Evolutionary conservation across 2,797 vertebrate genomes (phyloP), one percentile per base, ranked within the genome.

Genomic region (Tympanoctomys barrerae): DNA sequence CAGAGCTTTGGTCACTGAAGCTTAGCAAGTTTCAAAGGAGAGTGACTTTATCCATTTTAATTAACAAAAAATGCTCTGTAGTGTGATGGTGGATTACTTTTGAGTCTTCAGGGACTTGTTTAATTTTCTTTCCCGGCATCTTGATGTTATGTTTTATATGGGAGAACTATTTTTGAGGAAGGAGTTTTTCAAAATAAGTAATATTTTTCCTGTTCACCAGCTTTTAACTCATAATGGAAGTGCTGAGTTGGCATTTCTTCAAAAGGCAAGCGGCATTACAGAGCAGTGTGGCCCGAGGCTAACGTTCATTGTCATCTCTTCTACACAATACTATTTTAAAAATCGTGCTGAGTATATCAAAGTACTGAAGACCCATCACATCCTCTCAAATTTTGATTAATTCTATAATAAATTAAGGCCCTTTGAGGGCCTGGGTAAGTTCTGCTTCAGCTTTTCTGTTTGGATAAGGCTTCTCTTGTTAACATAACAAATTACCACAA

Each of bases 61-160:
- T 95, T 90, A 95, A 90, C 33, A 95, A 88, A 94, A 54, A 10
- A 62, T 96, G 87, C 36, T 62, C 28, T 84, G 8, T 57, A 73
- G 81, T 57, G 5, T 80, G 54, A 71, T 7, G 16, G 4, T n/a
- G 3, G 21, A 78, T 84, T 89, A 91, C 89, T 39, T 78, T 75
- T 61, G 78, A 87, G 85, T 81, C 79, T 96, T 81, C 52, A 33
- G 11, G 1, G 46, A 75, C 12, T 85, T 93, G 39, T 93, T 95
- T 78, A 78, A 49, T 31, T 83, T 96, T 59, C 42, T 84, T 39
- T 39, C 39, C 49, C 33, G 91, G 42, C 21, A 80, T n/a, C 33
- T 73, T 62, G 19, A 28, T 82, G 28, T 64, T 92, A 4, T 68
- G 68, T 36, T 64, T 11, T 49, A 54, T 14, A 26, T n/a, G 75